Evolutionary conservation across 2,113 vertebrate species (phyloP).

Genomic region (Melospiza georgiana): DNA sequence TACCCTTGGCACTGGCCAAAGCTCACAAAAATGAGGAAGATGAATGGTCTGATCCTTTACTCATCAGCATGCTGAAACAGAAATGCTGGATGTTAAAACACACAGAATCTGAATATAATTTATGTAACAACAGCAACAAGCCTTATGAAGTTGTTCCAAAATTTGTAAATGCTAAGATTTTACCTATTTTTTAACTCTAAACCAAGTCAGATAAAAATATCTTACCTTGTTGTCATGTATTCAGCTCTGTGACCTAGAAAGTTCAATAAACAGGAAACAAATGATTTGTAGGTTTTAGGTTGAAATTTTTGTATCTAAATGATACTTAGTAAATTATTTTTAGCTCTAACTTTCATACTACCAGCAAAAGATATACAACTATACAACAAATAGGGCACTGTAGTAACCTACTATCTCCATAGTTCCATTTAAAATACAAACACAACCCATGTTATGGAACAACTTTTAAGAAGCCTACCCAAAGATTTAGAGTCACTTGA

Average conservation of each 20-base stretch:
- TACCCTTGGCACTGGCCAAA: background rate
- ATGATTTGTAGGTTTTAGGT: background rate
- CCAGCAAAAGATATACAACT: background rate
- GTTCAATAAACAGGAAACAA: constrained; percentile 22
- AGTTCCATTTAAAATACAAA: background rate
- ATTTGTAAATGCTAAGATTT: background rate
- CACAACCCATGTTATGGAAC: background rate
- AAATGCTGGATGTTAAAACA: background rate
- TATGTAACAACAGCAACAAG: background rate
- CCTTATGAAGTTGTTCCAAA: background rate
- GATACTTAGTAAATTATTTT: background rate
- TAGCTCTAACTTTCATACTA: background rate
- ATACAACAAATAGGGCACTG: background rate
- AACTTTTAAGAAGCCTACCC: background rate
- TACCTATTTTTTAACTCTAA: background rate
- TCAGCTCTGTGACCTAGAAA: constrained; percentile 93
- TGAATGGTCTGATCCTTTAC: background rate
- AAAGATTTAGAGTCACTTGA: background rate
- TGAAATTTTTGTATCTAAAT: background rate
- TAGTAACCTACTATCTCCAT: background rate
- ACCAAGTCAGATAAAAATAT: background rate
- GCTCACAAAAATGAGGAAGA: background rate
- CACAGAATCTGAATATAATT: background rate
- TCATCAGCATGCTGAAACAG: background rate
- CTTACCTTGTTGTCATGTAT: constrained; percentile 98